A percentile compares a stretch with the other conserved stretches of the same genome.
Conservation (phyloP, 2,113 vertebrate genomes). For the Pseudolaguvia tuberculata region DNA sequence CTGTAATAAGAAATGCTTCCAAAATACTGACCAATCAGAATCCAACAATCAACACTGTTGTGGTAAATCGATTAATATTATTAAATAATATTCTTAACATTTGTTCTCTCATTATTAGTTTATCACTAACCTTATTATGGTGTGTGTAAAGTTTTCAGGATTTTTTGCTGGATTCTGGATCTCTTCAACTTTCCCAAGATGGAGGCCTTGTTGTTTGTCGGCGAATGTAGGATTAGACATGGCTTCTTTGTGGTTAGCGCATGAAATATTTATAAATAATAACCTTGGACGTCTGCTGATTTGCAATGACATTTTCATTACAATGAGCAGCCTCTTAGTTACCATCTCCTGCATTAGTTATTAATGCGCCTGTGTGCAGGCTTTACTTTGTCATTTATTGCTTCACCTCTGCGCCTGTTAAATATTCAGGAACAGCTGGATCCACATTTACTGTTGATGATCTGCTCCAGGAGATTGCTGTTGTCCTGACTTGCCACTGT, state of each 20-base stretch:
- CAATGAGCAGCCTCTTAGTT: conserved; percentile 74
- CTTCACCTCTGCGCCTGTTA: conserved; percentile 76
- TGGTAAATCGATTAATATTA: too few relatives aligned
- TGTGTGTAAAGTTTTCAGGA: neutral
- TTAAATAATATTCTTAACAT: neutral
- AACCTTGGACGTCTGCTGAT: conserved; percentile 77
- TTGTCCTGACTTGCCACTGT: conserved; percentile 36
- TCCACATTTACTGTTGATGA: conserved; percentile 75
- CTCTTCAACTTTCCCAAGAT: neutral
- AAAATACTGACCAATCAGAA: neutral
- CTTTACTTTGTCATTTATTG: conserved; percentile 80
- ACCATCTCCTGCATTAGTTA: conserved; percentile 70
- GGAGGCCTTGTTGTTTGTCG: conserved; percentile 53
- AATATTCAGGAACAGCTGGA: conserved; percentile 79
- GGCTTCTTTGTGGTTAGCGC: conserved; percentile 65
- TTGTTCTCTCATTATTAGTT: neutral
- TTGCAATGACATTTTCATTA: conserved; percentile 81
- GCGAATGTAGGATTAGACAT: conserved; percentile 60
- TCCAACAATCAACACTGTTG: neutral
- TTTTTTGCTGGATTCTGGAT: neutral
- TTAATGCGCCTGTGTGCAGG: conserved; percentile 74
- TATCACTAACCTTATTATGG: neutral
- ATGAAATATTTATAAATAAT: conserved; percentile 83
- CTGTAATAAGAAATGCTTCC: neutral
- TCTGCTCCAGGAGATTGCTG: conserved; percentile 52